These are phyloP conservation scores for Xiphorhynchus erythropygius DNA, from an alignment of 2,797 vertebrate species.

Conservation along the genomic window DNA sequence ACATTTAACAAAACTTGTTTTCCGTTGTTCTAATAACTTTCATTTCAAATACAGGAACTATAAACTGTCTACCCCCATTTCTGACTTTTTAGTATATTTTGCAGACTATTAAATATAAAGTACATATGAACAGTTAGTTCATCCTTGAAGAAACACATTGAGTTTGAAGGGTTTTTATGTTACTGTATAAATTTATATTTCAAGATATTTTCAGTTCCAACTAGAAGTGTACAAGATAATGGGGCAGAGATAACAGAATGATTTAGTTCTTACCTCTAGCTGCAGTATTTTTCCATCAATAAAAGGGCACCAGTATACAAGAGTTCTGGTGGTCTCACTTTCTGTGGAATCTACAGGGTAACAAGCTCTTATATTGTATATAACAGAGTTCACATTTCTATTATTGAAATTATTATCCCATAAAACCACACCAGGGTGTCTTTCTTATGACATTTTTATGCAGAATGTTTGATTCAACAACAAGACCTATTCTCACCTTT, in stretches of 20 bases:
- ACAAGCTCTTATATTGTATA: neutral
- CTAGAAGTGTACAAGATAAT: conserved; percentile 58
- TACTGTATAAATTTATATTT: conserved; percentile 59
- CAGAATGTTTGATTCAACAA: conserved; percentile 46
- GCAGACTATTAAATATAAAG: conserved; percentile 17
- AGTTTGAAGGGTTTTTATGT: conserved; percentile 61
- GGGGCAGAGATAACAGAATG: conserved; percentile 43
- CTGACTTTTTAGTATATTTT: neutral
- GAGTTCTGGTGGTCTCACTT: neutral
- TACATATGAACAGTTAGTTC: conserved; percentile 28
- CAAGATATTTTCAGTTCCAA: conserved; percentile 53
- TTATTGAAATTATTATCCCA: conserved; percentile 25
- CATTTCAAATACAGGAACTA: neutral
- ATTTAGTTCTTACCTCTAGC: conserved; percentile 50
- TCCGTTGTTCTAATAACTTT: conserved; percentile 4
- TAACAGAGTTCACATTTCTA: neutral
- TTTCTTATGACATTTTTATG: conserved; percentile 39
- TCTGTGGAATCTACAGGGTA: neutral
- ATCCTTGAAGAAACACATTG: conserved; percentile 64
- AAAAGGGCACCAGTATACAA: conserved; percentile 24
- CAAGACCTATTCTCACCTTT: conserved; percentile 6
- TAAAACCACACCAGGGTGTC: neutral
- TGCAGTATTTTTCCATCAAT: conserved; percentile 1
- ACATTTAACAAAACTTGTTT: conserved; percentile 36
- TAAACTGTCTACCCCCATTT: neutral